Conservation (phyloP, 2,888 invertebrate genomes). For the Lingula anatina region DNA sequence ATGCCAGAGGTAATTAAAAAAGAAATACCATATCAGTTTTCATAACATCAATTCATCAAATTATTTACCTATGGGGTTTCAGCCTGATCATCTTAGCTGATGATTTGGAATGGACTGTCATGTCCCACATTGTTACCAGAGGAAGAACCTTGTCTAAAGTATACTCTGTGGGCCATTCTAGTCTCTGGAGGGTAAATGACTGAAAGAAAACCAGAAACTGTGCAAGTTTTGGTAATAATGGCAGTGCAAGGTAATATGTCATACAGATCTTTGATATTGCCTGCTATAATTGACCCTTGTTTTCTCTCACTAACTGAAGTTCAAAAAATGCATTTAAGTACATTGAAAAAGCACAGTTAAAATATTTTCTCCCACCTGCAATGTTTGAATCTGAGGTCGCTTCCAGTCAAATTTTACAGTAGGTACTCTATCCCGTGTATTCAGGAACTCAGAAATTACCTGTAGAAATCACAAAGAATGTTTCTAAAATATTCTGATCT, state of each 20-base stretch:
- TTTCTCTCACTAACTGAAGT: no score
- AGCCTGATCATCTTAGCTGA: no score
- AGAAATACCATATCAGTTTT: no score
- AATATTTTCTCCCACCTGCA: constrained; percentile 22
- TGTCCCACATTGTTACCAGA: constrained; percentile 39
- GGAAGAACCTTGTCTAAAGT: constrained; percentile 41
- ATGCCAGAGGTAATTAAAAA: no score
- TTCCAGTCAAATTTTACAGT: constrained; percentile 21
- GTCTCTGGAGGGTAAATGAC: constrained; percentile 26
- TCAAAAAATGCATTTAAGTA: neutral
- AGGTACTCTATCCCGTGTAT: constrained; percentile 27
- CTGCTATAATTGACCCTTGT: no score
- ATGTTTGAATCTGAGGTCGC: constrained; percentile 20
- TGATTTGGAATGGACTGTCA: no score
- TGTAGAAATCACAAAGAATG: constrained; percentile 10
- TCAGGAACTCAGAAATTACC: constrained; percentile 37
- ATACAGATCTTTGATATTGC: no score
- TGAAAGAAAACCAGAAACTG: constrained; percentile 10
- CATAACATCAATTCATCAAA: no score
- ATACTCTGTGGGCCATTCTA: constrained; percentile 45
- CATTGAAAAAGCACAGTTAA: neutral
- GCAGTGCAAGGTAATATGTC: no score
- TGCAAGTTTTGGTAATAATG: neutral
- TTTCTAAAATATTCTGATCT: neutral
- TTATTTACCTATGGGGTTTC: no score